A percentile compares a stretch with the other conserved stretches of the same genome.
phyloP scores from a whole-genome alignment of 2,888 invertebrate genomes.

The Mimachlamys varia region DNA sequence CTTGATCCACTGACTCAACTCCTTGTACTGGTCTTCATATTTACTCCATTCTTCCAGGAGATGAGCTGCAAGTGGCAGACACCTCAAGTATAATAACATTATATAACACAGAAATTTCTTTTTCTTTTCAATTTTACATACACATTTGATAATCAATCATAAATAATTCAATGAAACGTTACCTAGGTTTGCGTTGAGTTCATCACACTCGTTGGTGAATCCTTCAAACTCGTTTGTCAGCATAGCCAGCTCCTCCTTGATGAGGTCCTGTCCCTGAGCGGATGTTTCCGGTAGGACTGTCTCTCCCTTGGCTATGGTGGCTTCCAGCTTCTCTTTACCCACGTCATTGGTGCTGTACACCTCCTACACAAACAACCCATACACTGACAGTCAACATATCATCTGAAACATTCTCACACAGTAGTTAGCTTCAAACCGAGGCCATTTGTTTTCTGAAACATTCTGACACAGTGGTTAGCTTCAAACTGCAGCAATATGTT shows the following conservation, averaged over 20 bases:
- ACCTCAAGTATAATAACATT: background rate
- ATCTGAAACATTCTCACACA: no score
- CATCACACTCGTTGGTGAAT: slow-evolving; percentile 70
- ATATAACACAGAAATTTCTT: no score
- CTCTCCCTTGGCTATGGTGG: slow-evolving; percentile 89
- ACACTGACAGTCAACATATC: no score
- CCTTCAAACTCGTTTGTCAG: slow-evolving; percentile 72
- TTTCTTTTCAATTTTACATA: background rate
- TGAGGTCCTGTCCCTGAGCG: slow-evolving; percentile 89
- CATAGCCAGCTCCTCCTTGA: slow-evolving; percentile 74
- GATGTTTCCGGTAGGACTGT: slow-evolving; percentile 86
- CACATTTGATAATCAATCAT: background rate
- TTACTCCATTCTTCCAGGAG: slow-evolving; percentile 91
- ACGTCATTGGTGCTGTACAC: slow-evolving; percentile 90
- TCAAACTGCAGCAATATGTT: no score
- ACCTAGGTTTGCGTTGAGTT: slow-evolving; percentile 68
- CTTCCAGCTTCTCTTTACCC: slow-evolving; percentile 90
- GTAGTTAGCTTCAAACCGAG: no score
- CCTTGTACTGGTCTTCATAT: slow-evolving; percentile 90
- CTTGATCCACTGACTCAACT: slow-evolving; percentile 92
- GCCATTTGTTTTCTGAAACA: no score
- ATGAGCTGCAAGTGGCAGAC: slow-evolving; percentile 83
- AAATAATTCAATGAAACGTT: slow-evolving; percentile 43
- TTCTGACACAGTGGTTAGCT: no score
- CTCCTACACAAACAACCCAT: slow-evolving; percentile 84